phyloP scores from a whole-genome alignment of 2,797 vertebrate genomes.

The Megaceryle alcyon region DNA sequence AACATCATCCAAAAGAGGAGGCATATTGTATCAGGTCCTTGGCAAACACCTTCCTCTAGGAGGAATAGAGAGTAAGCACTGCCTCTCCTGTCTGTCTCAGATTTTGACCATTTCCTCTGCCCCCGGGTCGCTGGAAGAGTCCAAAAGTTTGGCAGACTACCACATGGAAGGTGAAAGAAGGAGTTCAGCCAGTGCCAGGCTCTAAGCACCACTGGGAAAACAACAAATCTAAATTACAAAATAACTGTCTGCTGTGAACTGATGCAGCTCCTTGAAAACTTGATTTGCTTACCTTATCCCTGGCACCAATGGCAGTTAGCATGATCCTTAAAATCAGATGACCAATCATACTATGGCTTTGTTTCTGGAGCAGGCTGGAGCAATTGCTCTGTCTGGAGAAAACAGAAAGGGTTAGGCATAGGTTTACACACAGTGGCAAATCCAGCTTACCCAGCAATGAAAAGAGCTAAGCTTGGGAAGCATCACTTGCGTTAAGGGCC shows the following conservation, averaged over 20 bases:
- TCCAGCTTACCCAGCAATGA: neutral
- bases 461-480: neutral
- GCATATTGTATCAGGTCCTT: neutral
- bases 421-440: neutral
- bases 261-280: neutral
- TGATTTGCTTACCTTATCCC: neutral
- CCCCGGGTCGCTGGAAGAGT: neutral
- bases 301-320: neutral
- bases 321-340: neutral
- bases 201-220: neutral
- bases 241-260: neutral
- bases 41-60: neutral
- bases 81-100: neutral
- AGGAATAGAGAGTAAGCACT: neutral
- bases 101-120: neutral
- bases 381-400: neutral
- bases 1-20: neutral
- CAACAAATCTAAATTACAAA: neutral
- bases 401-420: neutral
- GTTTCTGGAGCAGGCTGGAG: neutral
- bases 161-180: neutral
- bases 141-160: neutral
- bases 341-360: neutral
- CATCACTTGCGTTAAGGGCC: neutral
- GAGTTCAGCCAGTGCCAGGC: neutral